Conservation (phyloP, 2,113 vertebrate genomes). For the Microcebus griseorufus region DNA sequence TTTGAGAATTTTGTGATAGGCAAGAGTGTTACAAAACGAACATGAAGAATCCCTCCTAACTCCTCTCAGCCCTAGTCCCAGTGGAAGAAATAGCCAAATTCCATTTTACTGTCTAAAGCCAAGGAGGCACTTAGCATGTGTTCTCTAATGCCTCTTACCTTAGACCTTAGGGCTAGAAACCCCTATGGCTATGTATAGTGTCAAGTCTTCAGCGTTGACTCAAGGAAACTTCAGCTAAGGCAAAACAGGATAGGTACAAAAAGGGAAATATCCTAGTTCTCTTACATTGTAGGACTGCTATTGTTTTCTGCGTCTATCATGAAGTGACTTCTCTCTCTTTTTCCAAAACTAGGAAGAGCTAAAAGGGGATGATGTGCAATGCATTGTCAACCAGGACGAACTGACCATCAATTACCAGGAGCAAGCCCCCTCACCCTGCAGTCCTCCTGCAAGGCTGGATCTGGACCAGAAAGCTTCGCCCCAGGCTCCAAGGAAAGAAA, state of each 20-base stretch:
- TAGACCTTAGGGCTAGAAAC: not conserved
- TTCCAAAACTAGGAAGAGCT: slow-evolving; percentile 78
- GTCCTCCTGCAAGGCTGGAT: not conserved
- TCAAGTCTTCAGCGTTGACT: not conserved
- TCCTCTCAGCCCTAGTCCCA: not conserved
- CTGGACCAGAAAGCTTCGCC: slow-evolving; percentile 40
- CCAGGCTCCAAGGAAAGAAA: slow-evolving; percentile 77
- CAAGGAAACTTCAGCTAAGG: not conserved
- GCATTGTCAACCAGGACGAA: slow-evolving; percentile 85
- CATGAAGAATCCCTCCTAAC: not conserved
- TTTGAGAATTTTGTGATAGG: not conserved
- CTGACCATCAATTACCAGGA: slow-evolving; percentile 77
- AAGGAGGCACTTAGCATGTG: not conserved
- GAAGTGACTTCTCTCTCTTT: slow-evolving; percentile 6
- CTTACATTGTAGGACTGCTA: not conserved
- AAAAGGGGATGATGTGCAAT: slow-evolving; percentile 82
- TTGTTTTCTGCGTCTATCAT: not conserved
- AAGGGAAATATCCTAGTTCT: not conserved
- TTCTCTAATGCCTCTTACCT: not conserved
- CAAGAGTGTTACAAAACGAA: not conserved
- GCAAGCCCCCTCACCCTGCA: slow-evolving; percentile 26
- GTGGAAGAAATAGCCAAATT: not conserved
- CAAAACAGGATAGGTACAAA: not conserved
- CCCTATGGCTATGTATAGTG: not conserved
- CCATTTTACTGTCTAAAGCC: not conserved